A percentile compares a stretch with the other conserved stretches of the same genome.
These are phyloP conservation scores for Belgica antarctica DNA, from an alignment of 2,888 invertebrate species.

Conservation along the genomic window DNA sequence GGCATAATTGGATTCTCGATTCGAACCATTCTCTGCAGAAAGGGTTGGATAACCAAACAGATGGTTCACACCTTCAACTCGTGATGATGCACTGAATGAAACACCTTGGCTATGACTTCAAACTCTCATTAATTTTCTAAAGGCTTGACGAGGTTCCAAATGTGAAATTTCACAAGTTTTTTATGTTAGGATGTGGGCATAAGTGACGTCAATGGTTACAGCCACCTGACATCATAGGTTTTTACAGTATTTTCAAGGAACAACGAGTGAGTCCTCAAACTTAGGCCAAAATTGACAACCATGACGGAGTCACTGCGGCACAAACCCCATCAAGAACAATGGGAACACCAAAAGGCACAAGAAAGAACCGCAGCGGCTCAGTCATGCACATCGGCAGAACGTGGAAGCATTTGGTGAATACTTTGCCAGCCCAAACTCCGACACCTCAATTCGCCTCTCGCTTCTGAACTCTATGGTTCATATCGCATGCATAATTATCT, in stretches of 20 bases:
- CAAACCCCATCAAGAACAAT: too few relatives aligned
- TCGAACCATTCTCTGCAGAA: not conserved
- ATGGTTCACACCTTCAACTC: conserved; percentile 26
- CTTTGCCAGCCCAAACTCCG: too few relatives aligned
- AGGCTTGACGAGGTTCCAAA: not conserved
- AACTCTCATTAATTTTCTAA: conserved; percentile 1
- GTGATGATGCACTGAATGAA: not conserved
- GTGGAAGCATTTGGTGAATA: too few relatives aligned
- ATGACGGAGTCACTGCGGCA: too few relatives aligned
- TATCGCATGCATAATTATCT: conserved; percentile 44
- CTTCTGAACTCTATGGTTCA: conserved; percentile 37
- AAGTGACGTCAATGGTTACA: too few relatives aligned
- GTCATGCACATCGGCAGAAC: conserved; percentile 10
- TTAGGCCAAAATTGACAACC: too few relatives aligned
- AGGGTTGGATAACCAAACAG: conserved; percentile 6
- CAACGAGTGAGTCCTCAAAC: too few relatives aligned
- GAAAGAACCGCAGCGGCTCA: conserved; percentile 15
- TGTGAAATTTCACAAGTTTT: conserved; percentile 29
- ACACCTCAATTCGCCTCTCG: not conserved
- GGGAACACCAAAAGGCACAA: not conserved
- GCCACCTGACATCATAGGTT: too few relatives aligned
- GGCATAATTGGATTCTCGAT: conserved; percentile 4
- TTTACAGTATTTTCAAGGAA: too few relatives aligned
- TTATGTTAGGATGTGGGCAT: not conserved
- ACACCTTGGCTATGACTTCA: not conserved